Evolutionary conservation across 2,797 vertebrate genomes (phyloP), one percentile per base, ranked within the genome.

Genomic region (Dendrocincla tyrannina): DNA sequence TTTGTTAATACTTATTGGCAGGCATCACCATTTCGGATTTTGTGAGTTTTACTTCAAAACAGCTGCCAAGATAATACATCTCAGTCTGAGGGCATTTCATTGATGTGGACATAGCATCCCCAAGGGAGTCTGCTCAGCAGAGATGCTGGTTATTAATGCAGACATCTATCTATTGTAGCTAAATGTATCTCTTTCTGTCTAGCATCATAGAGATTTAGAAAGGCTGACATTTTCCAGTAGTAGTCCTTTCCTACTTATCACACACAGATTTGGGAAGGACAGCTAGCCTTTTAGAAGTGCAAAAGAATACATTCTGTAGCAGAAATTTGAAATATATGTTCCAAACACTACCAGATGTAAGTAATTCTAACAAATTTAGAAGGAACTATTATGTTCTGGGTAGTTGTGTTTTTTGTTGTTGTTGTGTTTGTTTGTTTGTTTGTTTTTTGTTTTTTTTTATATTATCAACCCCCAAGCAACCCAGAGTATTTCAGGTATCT

Each of bases 111-210:
- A 70, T 5, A 91, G 37, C 67, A 86, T 87, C 88, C 94, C 86
- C 73, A 68, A 53, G 85, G 90, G 91, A 97, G 44, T 58, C 32
- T 91, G 39, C 64, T 91, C 60, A 94, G 53, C 50, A 88, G 89
- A 75, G 73, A 76, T 63, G 20, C 27, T 91, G 60, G 46, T 93
- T 95, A 93, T 91, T 96, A 62, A 96, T 86, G 79, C 62, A 96
- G 94, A 85, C 59, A 41, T 68, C 39, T 39, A 85, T 95, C 91
- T 94, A 72, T 96, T 8, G 2, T 32, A 92, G 66, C 50, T 86
- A 86, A 96, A 92, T 79, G 55, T 76, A 85, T 95, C 75, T 95
- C 62, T 90, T 33, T 83, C 23, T 94, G 39, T 91, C 42, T n/a
- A 49, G 59, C 42, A 78, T 69, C 8, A 2, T 1, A 6, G 53